Evolutionary conservation across 2,797 vertebrate genomes (phyloP), one percentile per base, ranked within the genome.

Genomic region (Eptatretus atami): DNA sequence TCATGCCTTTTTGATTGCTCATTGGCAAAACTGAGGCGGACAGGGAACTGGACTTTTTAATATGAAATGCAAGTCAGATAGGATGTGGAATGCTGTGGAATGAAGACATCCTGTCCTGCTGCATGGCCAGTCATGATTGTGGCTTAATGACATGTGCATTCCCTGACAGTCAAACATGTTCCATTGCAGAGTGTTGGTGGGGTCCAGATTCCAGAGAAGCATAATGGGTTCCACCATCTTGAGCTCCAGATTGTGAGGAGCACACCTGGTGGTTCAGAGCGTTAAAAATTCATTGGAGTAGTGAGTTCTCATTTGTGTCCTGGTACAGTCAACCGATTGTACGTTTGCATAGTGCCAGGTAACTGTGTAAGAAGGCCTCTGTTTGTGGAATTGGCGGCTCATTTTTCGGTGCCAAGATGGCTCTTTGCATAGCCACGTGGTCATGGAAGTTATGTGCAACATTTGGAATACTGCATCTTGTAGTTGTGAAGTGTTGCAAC

Each of bases 1-100:
- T 19, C 14, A 9, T 60, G 8, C 55, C 55, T 6, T 60, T 8
- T 60, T 9, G 55, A 19, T 60, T 60, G 55, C 9, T 60, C 9
- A 60, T 60, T 60, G 14, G 55, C 55, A 60, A 60, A 60, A 60
- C 55, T 9, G 55, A 60, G 55, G 55, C 19, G 55, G 55, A 60
- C 55, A 9, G 55, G 55, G 55, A 6, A 60, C 19, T 60, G 55
- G 19, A 14, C 6, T 19, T 60, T 60, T 60, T 14, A 60, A 19
- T 6, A n/a, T 60, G 55, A 60, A 14, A 60, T 14, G 19, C 55
- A 60, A 19, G 55, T 60, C 6, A 60, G 55, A 60, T 14, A 14
- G 55, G 19, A 14, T 6, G 55, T 60, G 55, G 55, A 60, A 60
- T 60, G 55, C 55, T n/a, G 9, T 60, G 55, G 55, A 60, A 60